A percentile compares a stretch with the other conserved stretches of the same genome.
Evolutionary conservation across 2,888 invertebrate genomes (phyloP).

Genomic region (Augiades crinisus): DNA sequence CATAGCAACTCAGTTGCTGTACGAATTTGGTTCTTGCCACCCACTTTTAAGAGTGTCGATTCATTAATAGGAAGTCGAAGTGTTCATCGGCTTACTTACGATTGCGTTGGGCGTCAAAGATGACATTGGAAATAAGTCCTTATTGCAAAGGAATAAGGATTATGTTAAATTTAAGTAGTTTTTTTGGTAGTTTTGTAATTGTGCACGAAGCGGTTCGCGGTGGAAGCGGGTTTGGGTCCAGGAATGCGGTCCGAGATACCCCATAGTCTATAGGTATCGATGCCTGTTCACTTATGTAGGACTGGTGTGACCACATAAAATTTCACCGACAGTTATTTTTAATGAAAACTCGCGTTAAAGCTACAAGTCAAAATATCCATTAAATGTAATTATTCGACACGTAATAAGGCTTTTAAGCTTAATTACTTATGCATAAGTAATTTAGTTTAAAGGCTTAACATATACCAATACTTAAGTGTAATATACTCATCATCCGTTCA

Average conservation of each 20-base stretch:
- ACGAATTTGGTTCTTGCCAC: slow-evolving; percentile 20
- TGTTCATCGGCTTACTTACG: slow-evolving; percentile 6
- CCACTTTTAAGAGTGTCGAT: slow-evolving; percentile 17
- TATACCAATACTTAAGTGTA: too few species aligned
- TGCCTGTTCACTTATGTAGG: slow-evolving; percentile 54
- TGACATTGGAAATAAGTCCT: slow-evolving; percentile 12
- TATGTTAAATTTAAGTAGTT: slow-evolving; percentile 17
- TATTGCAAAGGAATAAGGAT: slow-evolving; percentile 29
- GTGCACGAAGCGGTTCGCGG: slow-evolving; percentile 46
- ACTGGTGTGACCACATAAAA: slow-evolving; percentile 39
- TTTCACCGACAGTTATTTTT: slow-evolving; percentile 32
- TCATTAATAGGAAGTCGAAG: slow-evolving; percentile 25
- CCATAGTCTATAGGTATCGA: slow-evolving; percentile 65
- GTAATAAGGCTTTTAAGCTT: too few species aligned
- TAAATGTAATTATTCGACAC: background rate
- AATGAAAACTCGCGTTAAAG: slow-evolving; percentile 13
- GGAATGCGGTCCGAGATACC: slow-evolving; percentile 78
- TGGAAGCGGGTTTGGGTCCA: slow-evolving; percentile 50
- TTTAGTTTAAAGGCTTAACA: too few species aligned
- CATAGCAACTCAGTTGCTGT: slow-evolving; percentile 19
- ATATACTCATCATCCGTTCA: too few species aligned
- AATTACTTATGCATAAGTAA: too few species aligned
- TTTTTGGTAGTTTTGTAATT: slow-evolving; percentile 35
- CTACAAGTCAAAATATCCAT: background rate
- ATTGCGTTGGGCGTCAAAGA: background rate